A percentile compares a stretch with the other conserved stretches of the same genome.
Evolutionary conservation across 2,888 invertebrate genomes (phyloP).

Genomic region (Tethea ocularis): DNA sequence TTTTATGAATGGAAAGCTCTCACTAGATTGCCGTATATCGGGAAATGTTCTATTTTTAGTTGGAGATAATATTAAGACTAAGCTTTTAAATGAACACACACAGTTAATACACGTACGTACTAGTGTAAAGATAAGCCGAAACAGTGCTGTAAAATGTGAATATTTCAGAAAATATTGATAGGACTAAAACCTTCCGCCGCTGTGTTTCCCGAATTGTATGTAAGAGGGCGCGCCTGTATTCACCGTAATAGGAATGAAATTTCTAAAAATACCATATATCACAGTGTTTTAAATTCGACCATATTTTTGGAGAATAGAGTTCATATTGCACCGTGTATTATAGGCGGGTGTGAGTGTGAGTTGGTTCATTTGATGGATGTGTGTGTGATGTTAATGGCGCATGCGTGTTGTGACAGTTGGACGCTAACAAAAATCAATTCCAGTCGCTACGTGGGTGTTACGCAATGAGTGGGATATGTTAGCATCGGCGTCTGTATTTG

Average conservation of each 20-base stretch:
- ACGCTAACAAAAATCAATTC: constrained; percentile 80
- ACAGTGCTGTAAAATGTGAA: constrained; percentile 57
- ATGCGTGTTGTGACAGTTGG: constrained; percentile 60
- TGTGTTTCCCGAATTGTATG: constrained; percentile 75
- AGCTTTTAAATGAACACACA: constrained; percentile 42
- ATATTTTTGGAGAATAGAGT: constrained; percentile 25
- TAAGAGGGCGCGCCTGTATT: constrained; percentile 77
- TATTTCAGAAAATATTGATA: constrained; percentile 65
- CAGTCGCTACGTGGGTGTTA: constrained; percentile 75
- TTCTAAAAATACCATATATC: constrained; percentile 75
- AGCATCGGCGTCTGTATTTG: constrained; percentile 56
- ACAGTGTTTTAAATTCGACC: constrained; percentile 20
- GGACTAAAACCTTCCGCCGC: constrained; percentile 72
- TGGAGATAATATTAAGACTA: constrained; percentile 24
- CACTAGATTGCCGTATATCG: constrained; percentile 61
- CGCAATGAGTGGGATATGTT: constrained; percentile 70
- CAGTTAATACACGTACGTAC: constrained; percentile 34
- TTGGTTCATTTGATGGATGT: constrained; percentile 48
- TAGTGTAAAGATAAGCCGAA: constrained; percentile 38
- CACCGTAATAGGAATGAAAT: constrained; percentile 69
- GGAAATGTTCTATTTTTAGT: constrained; percentile 68
- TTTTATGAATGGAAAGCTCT: constrained; percentile 74
- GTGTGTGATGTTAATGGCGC: constrained; percentile 64
- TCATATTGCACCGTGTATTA: constrained; percentile 25
- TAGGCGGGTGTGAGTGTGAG: constrained; percentile 44